A percentile compares a stretch with the other conserved stretches of the same genome.
These are phyloP conservation scores for Eupithecia subfuscata DNA, from an alignment of 2,888 invertebrate genomes.

Conservation along the genomic window DNA sequence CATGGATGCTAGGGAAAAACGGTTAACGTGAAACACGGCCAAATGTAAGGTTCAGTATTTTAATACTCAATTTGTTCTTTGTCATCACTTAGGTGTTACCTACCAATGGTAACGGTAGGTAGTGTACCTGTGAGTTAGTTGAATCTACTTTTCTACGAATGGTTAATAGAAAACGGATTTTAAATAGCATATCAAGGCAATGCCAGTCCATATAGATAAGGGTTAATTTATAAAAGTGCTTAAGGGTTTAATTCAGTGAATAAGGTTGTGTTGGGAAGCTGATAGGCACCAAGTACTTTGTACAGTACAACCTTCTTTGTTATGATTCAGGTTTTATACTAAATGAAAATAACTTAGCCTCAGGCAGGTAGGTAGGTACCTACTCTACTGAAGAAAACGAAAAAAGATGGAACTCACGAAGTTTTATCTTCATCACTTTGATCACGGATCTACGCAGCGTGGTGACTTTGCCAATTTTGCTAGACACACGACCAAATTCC, in stretches of 20 bases:
- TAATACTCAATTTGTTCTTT: neutral
- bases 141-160: neutral
- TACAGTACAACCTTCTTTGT: neutral
- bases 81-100: neutral
- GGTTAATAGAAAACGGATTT: neutral
- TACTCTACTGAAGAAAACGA: neutral
- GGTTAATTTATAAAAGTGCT: neutral
- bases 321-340: neutral
- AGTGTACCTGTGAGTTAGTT: neutral
- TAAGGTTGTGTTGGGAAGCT: neutral
- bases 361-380: neutral
- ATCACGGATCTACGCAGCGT: slow-evolving; percentile 81
- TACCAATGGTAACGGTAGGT: neutral
- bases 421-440: slow-evolving; percentile 82
- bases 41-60: neutral
- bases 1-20: slow-evolving; percentile 27
- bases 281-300: neutral
- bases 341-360: neutral
- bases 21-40: slow-evolving; percentile 14
- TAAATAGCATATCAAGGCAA: neutral
- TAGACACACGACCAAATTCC: slow-evolving; percentile 63
- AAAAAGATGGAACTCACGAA: slow-evolving; percentile 67
- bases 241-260: neutral
- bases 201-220: neutral
- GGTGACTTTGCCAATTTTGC: slow-evolving; percentile 63